These are phyloP conservation scores for Drosophila insularis DNA, from an alignment of 1,140 invertebrate genomes.

Conservation along the genomic window DNA sequence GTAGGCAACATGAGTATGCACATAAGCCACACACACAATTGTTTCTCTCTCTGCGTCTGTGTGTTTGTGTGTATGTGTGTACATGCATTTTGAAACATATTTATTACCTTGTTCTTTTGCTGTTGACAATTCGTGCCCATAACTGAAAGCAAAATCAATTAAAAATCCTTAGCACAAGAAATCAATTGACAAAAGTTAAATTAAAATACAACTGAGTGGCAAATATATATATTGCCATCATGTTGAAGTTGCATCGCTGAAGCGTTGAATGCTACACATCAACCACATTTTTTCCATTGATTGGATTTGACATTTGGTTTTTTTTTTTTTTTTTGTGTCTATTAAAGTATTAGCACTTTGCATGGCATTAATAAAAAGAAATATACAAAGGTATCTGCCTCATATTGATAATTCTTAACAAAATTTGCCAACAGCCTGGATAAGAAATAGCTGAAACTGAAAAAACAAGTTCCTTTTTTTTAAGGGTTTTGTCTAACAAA, in stretches of 20 bases:
- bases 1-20: constrained; percentile 43
- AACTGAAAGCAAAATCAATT: constrained; percentile 41
- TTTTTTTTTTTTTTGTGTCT: too few species aligned
- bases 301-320: too few species aligned
- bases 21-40: not conserved
- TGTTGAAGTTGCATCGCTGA: not conserved
- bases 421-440: too few species aligned
- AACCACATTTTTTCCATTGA: too few species aligned
- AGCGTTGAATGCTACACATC: too few species aligned
- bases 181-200: constrained; percentile 55
- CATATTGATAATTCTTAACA: too few species aligned
- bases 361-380: too few species aligned
- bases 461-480: too few species aligned
- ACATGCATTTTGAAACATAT: constrained; percentile 48
- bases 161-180: constrained; percentile 23
- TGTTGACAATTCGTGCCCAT: constrained; percentile 53
- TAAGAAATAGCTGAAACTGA: too few species aligned
- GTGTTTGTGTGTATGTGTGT: not conserved
- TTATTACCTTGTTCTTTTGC: constrained; percentile 41
- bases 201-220: not conserved
- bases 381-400: too few species aligned
- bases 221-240: not conserved
- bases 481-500: too few species aligned
- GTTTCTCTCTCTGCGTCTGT: not conserved
- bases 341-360: too few species aligned